These are phyloP conservation scores for Dromas ardeola DNA, from an alignment of 2,113 vertebrate genomes.

Conservation along the genomic window DNA sequence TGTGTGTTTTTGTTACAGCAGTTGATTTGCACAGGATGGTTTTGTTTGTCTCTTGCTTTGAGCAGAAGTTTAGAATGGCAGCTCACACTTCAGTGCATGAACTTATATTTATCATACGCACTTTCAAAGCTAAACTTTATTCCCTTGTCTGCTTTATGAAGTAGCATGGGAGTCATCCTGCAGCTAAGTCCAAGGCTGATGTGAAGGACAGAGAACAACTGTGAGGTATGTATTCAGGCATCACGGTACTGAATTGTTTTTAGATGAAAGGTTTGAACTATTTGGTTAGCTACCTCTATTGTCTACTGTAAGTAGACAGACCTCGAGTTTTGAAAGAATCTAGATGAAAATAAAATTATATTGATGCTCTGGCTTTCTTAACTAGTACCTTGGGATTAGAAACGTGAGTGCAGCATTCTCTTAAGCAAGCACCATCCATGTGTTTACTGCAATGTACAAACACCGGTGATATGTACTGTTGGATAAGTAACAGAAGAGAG, in stretches of 20 bases:
- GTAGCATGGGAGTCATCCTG: not conserved
- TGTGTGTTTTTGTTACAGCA: not conserved
- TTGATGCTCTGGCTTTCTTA: not conserved
- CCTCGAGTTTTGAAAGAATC: not conserved
- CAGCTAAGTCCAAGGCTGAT: not conserved
- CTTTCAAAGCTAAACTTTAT: not conserved
- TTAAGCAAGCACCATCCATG: not conserved
- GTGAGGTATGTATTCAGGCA: not conserved
- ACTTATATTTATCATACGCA: not conserved
- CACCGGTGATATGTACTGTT: not conserved
- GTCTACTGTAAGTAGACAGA: not conserved
- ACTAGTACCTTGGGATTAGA: not conserved
- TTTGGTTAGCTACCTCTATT: not conserved
- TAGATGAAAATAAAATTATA: not conserved
- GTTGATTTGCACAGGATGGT: not conserved
- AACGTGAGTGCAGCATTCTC: too few species aligned
- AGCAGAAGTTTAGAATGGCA: not conserved
- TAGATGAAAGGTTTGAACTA: not conserved
- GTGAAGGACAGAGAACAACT: not conserved
- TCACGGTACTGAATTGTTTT: not conserved
- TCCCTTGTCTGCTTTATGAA: not conserved
- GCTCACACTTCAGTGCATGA: not conserved
- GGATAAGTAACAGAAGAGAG: not conserved
- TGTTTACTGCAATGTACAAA: not conserved
- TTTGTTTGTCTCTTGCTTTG: not conserved